These are phyloP conservation scores for human DNA, from an alignment of 2,113 vertebrate genomes.

Conservation along the genomic window GRCh38 chr3:52895501-52896000, in stretches of 20 bases:
- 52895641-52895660: neutral
- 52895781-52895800: neutral
- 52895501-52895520: neutral
- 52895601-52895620: neutral
- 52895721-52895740: neutral
- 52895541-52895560: neutral
- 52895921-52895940: constrained; percentile 16
- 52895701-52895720: neutral
- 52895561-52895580: neutral
- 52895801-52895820: neutral
- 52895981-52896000: constrained; percentile 11
- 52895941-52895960: neutral
- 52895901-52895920: neutral
- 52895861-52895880: neutral
- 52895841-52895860: neutral
- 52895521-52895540: neutral
- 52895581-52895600: neutral
- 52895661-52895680: neutral
- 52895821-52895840: neutral
- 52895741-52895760: neutral
- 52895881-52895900: neutral
- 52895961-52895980: constrained; percentile 48
- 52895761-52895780: constrained; percentile 10
- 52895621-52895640: neutral
- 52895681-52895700: constrained; percentile 6